Evolutionary conservation across 2,113 vertebrate genomes (phyloP).

Genomic region (Danionella cerebrum): DNA sequence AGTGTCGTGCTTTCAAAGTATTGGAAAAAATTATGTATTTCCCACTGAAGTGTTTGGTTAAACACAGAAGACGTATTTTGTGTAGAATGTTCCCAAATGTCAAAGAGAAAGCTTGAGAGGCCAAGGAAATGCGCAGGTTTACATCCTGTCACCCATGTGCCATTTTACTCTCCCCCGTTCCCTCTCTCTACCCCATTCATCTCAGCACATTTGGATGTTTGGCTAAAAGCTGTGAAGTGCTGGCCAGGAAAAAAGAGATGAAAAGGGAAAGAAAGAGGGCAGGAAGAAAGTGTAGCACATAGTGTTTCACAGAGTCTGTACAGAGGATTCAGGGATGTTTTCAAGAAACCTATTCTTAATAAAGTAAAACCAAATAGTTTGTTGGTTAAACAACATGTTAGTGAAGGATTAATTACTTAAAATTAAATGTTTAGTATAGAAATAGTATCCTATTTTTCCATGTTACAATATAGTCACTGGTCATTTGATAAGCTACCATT

Average conservation of each 20-base stretch:
- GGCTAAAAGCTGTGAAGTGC: slow-evolving; percentile 54
- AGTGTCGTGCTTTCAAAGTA: neutral
- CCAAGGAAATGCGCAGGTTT: slow-evolving; percentile 34
- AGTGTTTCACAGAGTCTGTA: slow-evolving; percentile 7
- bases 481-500: too few relatives aligned
- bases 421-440: too few relatives aligned
- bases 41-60: neutral
- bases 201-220: slow-evolving; percentile 47
- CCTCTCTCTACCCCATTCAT: slow-evolving; percentile 1
- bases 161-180: slow-evolving; percentile 46
- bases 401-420: too few relatives aligned
- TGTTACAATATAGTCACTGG: too few relatives aligned
- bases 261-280: slow-evolving; percentile 29
- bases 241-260: slow-evolving; percentile 50
- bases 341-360: neutral
- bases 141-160: slow-evolving; percentile 55
- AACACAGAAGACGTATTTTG: slow-evolving; percentile 9
- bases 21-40: neutral
- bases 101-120: slow-evolving; percentile 13
- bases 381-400: too few relatives aligned
- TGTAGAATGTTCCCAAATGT: slow-evolving; percentile 36
- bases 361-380: too few relatives aligned
- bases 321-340: neutral
- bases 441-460: too few relatives aligned
- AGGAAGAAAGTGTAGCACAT: slow-evolving; percentile 38